Base-by-base conservation (phyloP, 2,797 vertebrate species). In the Emydoidea blandingii region DNA sequence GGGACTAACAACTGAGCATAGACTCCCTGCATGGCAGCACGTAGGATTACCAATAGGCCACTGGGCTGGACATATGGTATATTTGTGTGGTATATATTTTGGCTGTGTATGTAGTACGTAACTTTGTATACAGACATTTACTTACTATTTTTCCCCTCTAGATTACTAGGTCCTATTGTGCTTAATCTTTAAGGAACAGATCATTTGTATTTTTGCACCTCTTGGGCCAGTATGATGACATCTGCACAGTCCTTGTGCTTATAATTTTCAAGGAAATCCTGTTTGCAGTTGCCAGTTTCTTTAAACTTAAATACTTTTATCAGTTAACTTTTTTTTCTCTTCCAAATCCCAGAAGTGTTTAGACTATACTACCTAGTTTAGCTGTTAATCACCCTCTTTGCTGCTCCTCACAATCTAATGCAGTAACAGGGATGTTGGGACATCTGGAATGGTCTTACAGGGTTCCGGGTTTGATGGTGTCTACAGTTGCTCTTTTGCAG, bases 211-310 rank as follows among this genome's bases (percentile, higher is more conserved):
- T 78, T 23, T 79, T 57, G 31, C 21, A 12, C 54, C 57, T 87
- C 94, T 81, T 79, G 74, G 34, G 31, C 72, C 72, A 12, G 50
- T 91, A 65, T 31, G 90, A 65, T 31, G 81, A 10, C 50, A 80
- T 3, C 76, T 16, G 62, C 10, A 31, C 1, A 0, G 4, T 52
- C 15, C 15, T 62, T 9, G 79, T 83, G 87, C 54, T 81, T 72
- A 54, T 1, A 2, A 41, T 31, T 53, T 83, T 68, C 54, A 76
- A n/a, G 49, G 49, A 87, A 81, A n/a, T 83, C 12, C 19, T 88
- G 16, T 68, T 44, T 54, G 44, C 9, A 12, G 54, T 72, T 88
- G 19, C 19, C 2, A 21, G 78, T 25, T 86, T 68, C 10, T 90
- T 85, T 29, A 80, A 83, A 12, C 25, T 47, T 50, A 80, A 52